A percentile compares a stretch with the other conserved stretches of the same genome.
Conservation (phyloP, 2,113 vertebrate species). For the Spermophilus dauricus region DNA sequence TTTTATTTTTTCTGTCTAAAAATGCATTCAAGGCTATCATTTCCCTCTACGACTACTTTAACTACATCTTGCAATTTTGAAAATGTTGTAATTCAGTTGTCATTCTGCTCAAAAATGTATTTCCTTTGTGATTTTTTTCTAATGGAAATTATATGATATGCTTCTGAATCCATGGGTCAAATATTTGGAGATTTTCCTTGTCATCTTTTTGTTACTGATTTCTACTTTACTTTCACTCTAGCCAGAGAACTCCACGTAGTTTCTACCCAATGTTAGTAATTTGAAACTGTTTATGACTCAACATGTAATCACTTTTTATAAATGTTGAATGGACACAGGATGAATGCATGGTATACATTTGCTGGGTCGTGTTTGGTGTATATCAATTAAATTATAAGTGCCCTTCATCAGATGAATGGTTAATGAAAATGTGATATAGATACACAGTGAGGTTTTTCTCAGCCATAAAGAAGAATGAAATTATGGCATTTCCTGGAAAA, state of each 20-base stretch:
- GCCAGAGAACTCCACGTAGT: not conserved
- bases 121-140: not conserved
- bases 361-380: not conserved
- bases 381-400: not conserved
- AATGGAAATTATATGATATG: not conserved
- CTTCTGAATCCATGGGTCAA: not conserved
- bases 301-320: not conserved
- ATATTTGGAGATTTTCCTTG: not conserved
- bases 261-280: not conserved
- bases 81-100: not conserved
- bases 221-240: not conserved
- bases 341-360: not conserved
- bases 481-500: too few species aligned
- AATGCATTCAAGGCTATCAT: not conserved
- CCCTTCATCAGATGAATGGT: too few species aligned
- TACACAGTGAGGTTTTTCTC: too few species aligned
- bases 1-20: not conserved
- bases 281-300: not conserved
- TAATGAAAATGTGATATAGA: too few species aligned
- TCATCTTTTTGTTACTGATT: not conserved
- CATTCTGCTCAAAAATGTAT: slow-evolving; percentile 23
- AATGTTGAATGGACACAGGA: not conserved
- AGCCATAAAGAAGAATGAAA: too few species aligned
- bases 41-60: not conserved
- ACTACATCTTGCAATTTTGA: not conserved